Evolutionary conservation across 2,797 vertebrate species (phyloP), one percentile per base, ranked within the genome.

Genomic region (Streptopelia turtur): DNA sequence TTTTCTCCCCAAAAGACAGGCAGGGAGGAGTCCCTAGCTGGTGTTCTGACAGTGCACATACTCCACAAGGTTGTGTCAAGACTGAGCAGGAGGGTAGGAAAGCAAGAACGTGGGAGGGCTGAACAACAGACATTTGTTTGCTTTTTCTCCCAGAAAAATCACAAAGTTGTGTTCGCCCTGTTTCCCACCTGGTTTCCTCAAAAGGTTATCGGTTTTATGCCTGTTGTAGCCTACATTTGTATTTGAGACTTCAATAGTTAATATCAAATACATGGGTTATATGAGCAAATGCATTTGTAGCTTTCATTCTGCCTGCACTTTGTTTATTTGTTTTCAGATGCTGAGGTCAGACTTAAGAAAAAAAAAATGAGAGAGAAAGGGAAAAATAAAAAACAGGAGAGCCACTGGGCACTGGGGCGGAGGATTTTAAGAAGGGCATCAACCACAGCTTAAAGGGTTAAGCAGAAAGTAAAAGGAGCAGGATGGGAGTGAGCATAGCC

Each of bases 271-370:
- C 50, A 80, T 82, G 88, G 93, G 87, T 96, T 97, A 97, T 96
- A 95, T 64, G 65, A 89, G 81, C 75, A 96, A 96, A 96, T 91
- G 93, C 76, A 92, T 94, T 94, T 94, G 71, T 92, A 97, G 97
- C 87, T 90, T 96, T 91, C 87, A 80, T 84, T 93, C 96, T 57
- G 94, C 80, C 91, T 80, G 95, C 90, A 96, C 86, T 87, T 82
- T 91, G 93, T 97, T 97, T 95, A 95, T 96, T 96, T 89, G 65
- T 81, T 93, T 97, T 97, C 96, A 92, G 84, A 95, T 72, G 83
- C 83, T 82, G 80, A 97, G 96, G 94, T 82, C 90, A 93, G 91
- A 88, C 61, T 76, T 81, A 60, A 70, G 24, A 52, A 3, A 39
- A 60, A 60, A 55, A n/a, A 68, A 49, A 21, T 10, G 6, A 59